Conservation (phyloP, 2,888 invertebrate genomes). For the Steinernema hermaphroditum region DNA sequence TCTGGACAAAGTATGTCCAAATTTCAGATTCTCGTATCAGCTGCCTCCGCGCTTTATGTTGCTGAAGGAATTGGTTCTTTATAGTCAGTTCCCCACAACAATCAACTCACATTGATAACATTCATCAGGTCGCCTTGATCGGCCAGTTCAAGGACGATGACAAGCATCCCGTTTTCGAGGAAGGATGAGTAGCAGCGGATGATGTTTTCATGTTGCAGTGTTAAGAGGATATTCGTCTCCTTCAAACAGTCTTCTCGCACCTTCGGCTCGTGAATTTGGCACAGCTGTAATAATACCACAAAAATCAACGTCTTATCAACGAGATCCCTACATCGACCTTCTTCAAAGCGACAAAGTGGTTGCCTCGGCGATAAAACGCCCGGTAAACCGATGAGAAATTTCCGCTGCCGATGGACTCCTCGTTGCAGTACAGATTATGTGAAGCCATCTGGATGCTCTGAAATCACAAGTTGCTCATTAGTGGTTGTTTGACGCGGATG, state of each 20-base stretch:
- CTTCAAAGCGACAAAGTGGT: constrained; percentile 72
- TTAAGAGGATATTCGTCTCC: constrained; percentile 74
- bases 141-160: constrained; percentile 74
- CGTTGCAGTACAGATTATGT: constrained; percentile 54
- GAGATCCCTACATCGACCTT: constrained; percentile 70
- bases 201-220: constrained; percentile 74
- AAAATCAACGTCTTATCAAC: constrained; percentile 1
- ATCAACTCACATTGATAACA: constrained; percentile 70
- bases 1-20: constrained; percentile 75
- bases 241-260: constrained; percentile 74
- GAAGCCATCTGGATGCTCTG: too few species aligned
- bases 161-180: constrained; percentile 69
- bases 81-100: background rate
- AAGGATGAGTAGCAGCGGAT: constrained; percentile 74
- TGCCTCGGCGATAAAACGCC: constrained; percentile 67
- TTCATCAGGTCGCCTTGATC: constrained; percentile 74
- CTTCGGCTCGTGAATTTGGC: constrained; percentile 74
- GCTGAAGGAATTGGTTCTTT: too few species aligned
- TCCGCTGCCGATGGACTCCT: constrained; percentile 73
- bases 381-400: constrained; percentile 73
- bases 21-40: constrained; percentile 74
- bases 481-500: too few species aligned
- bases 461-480: too few species aligned
- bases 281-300: constrained; percentile 68
- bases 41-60: constrained; percentile 72